Base-by-base conservation (phyloP, 1,140 invertebrate species). In the Drosophila jambulina region DNA sequence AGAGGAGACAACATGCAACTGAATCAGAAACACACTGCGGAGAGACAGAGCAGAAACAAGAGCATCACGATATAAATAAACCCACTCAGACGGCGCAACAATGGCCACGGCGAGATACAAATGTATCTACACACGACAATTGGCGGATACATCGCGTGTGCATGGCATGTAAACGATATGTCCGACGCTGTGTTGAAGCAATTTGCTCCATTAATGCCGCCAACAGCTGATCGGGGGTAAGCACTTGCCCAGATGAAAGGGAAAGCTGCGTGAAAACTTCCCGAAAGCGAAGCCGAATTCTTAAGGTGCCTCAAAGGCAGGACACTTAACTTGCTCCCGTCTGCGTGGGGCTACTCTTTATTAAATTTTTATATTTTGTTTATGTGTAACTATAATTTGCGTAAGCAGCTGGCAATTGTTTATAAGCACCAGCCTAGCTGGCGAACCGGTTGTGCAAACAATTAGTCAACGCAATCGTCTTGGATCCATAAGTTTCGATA, bases 381-480 rank as follows among this genome's bases (percentile, higher is more conserved):
- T 42, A 56, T 53, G 34, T 38, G 43, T 29, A 48, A 38, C 27
- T 19, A 27, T 21, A 17, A 68, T 40, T 67, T 77, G 70, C 75
- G 57, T 59, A 65, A 63, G 58, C 81, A 84, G 54, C 51, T 72
- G 71, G n/a, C 65, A 69, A 63, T 67, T 71, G 67, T 46, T 56
- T 43, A 54, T 51, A 61, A 54, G 45, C 32, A 21, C 23, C 43
- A 36, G 4, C 42, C 46, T 57, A 40, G 38, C 40, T 43, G 34
- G 23, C 38, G 57, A 83, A 78, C 84, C 84, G 72, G 84, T 82
- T 80, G 59, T 42, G 38, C 48, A 72, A 76, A 82, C 75, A 85
- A 71, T 81, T 75, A 32, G 75, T 77, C 64, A 86, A 75, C 79
- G 64, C 81, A 74, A 77, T 45, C 61, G 40, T 57, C 64, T 83